These are phyloP conservation scores for Umimayanthus chanpuru DNA, from an alignment of 92 coral and sea anemone species.

Conservation along the genomic window DNA sequence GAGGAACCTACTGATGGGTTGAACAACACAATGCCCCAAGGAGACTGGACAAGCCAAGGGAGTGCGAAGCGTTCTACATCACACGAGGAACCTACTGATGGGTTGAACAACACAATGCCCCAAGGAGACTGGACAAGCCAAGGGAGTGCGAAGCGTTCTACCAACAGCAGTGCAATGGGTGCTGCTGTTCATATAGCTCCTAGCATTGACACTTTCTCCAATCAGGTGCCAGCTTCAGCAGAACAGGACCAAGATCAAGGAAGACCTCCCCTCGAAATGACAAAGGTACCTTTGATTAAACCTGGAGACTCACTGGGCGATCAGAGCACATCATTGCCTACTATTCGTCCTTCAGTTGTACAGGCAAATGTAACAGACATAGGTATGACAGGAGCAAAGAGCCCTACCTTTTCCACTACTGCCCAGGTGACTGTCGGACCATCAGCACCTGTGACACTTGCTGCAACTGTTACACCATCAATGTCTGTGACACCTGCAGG, in stretches of 20 bases:
- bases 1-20: too few relatives aligned
- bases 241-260: not conserved
- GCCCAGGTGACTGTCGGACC: conserved; percentile 18
- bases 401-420: conserved; percentile 25
- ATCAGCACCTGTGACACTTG: too few relatives aligned
- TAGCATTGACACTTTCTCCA: not conserved
- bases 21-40: too few relatives aligned
- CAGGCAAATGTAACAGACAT: conserved; percentile 23
- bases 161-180: conserved; percentile 13
- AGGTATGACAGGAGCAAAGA: conserved; percentile 29
- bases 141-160: conserved; percentile 6
- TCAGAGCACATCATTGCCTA: conserved; percentile 15
- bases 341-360: conserved; percentile 26
- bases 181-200: not conserved
- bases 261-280: not conserved
- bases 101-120: too few relatives aligned
- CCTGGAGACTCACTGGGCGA: not conserved
- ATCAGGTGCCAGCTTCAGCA: not conserved
- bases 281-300: not conserved
- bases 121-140: conserved; percentile 25
- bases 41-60: conserved; percentile 26
- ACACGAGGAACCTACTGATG: conserved; percentile 24
- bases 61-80: conserved; percentile 2
- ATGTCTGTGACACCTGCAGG: too few relatives aligned
- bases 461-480: too few relatives aligned